Evolutionary conservation across 37 sponge, comb jelly and placozoan genomes (phyloP).

Genomic region (Hexactinellida sp.): DNA sequence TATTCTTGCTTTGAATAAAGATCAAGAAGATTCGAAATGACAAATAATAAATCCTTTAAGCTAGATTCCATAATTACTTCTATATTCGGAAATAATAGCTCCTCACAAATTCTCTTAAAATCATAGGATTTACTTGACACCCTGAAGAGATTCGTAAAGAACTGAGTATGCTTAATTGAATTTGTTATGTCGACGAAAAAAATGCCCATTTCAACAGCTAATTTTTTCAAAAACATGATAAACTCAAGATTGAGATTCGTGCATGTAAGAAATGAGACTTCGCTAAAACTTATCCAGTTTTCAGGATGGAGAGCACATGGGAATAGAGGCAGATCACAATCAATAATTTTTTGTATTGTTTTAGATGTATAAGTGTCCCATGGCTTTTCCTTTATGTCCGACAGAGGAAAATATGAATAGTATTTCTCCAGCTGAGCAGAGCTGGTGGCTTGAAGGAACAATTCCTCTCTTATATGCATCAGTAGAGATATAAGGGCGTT

Average conservation of each 20-base stretch:
- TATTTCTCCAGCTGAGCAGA: neutral
- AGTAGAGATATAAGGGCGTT: conserved; percentile 24
- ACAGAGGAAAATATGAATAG: neutral
- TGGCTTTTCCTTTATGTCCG: neutral
- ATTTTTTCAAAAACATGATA: neutral
- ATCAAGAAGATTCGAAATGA: neutral
- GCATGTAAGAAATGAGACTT: neutral
- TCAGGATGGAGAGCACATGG: neutral
- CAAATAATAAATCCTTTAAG: neutral
- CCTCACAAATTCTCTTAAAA: neutral
- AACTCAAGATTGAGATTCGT: neutral
- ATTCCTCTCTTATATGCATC: neutral
- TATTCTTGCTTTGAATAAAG: neutral
- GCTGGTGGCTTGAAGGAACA: neutral
- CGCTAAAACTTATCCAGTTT: neutral
- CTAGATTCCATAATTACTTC: neutral
- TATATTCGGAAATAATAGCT: neutral
- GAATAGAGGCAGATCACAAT: neutral
- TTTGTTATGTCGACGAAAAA: neutral
- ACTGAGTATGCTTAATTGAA: neutral
- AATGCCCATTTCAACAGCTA: neutral
- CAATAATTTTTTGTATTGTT: neutral
- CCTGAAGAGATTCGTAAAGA: neutral
- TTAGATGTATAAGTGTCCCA: neutral
- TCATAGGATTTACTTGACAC: neutral